Percentiles rank a stretch among this genome's conserved stretches.
Evolutionary conservation across 2,797 vertebrate species (phyloP).

Genomic region (Phoxinus dragarum): DNA sequence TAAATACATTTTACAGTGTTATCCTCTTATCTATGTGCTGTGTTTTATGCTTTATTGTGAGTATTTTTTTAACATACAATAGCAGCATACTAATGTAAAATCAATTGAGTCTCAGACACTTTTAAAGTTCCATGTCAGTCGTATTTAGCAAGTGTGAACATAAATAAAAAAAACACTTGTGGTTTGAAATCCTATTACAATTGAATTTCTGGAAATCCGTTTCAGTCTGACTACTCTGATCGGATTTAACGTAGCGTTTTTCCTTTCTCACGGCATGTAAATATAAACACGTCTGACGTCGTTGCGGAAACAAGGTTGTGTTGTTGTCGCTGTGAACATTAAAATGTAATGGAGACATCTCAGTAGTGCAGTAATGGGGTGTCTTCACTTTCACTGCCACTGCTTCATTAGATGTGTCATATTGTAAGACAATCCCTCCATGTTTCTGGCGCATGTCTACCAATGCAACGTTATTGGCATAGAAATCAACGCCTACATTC

Average conservation of each 20-base stretch:
- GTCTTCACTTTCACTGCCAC: background rate
- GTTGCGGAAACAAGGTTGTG: too few relatives aligned
- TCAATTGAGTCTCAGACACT: background rate
- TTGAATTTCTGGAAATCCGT: background rate
- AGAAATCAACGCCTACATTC: background rate
- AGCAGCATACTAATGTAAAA: background rate
- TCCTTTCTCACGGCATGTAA: background rate
- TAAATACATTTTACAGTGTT: background rate
- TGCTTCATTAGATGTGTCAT: background rate
- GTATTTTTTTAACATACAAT: background rate
- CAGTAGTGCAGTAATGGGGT: background rate
- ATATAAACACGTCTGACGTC: too few relatives aligned
- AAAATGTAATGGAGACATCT: background rate
- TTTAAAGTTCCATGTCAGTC: slow-evolving; percentile 7
- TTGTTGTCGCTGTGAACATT: background rate
- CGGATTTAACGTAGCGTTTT: background rate
- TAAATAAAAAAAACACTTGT: background rate
- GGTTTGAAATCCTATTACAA: background rate
- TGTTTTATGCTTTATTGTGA: background rate
- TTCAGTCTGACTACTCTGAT: background rate
- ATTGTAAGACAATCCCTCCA: too few relatives aligned
- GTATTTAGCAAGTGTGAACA: background rate
- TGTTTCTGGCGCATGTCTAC: background rate
- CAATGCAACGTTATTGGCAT: background rate
- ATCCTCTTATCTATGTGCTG: background rate